A percentile compares a stretch with the other conserved stretches of the same genome.
Evolutionary conservation across 1,140 invertebrate genomes (phyloP).

Genomic region (Drosophila ficusphila): DNA sequence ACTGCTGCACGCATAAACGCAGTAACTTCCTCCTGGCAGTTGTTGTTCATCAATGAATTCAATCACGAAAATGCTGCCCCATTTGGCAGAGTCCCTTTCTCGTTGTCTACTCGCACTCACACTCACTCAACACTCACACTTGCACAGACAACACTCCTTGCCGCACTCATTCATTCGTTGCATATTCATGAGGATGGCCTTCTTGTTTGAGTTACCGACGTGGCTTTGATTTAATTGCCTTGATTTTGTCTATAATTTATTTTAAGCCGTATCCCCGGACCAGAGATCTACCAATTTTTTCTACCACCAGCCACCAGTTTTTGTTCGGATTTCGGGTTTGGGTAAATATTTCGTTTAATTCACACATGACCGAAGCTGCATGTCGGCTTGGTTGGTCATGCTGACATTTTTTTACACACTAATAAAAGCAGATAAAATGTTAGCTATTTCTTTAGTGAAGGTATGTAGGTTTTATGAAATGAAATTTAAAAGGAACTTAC

Average conservation of each 20-base stretch:
- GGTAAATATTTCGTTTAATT: slow-evolving; percentile 40
- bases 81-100: slow-evolving; percentile 38
- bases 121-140: slow-evolving; percentile 10
- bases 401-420: background rate
- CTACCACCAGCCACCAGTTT: background rate
- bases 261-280: slow-evolving; percentile 41
- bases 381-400: background rate
- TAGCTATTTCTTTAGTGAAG: background rate
- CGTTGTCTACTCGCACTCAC: slow-evolving; percentile 9
- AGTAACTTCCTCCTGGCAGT: background rate
- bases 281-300: slow-evolving; percentile 13
- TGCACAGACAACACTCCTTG: slow-evolving; percentile 24
- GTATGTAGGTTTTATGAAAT: too few relatives aligned
- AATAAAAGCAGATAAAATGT: background rate
- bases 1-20: slow-evolving; percentile 1
- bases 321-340: background rate
- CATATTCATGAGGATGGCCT: slow-evolving; percentile 72
- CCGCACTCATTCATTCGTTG: slow-evolving; percentile 59
- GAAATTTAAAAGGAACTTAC: too few relatives aligned
- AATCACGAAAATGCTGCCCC: slow-evolving; percentile 75
- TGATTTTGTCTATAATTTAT: slow-evolving; percentile 79
- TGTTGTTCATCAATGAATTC: slow-evolving; percentile 81
- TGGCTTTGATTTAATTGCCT: slow-evolving; percentile 77
- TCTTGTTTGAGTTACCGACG: slow-evolving; percentile 75
- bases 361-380: slow-evolving; percentile 27